phyloP scores from a whole-genome alignment of 2,113 vertebrate species.

The Phrynosoma platyrhinos region DNA sequence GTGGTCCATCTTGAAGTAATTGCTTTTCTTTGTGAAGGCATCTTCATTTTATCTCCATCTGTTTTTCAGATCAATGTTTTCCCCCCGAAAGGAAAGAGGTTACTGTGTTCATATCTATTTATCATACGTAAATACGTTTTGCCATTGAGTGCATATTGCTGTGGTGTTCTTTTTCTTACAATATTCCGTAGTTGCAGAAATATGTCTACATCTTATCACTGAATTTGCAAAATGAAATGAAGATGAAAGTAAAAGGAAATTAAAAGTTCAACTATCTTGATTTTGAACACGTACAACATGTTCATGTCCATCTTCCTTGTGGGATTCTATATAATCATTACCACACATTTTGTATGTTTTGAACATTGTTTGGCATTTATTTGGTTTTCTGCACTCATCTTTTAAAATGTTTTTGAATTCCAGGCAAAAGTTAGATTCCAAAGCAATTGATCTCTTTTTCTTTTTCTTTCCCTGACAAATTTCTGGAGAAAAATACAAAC shows the following conservation, averaged over 20 bases:
- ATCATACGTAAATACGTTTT: neutral
- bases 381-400: neutral
- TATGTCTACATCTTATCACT: neutral
- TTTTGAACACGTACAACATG: neutral
- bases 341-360: neutral
- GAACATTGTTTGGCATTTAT: neutral
- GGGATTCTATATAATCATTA: neutral
- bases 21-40: conserved; percentile 53
- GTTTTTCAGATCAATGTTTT: conserved; percentile 44
- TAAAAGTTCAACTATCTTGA: neutral
- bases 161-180: neutral
- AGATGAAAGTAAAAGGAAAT: accelerated
- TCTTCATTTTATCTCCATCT: conserved; percentile 58
- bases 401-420: neutral
- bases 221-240: neutral
- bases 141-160: neutral
- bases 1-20: conserved; percentile 80
- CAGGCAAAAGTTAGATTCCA: neutral
- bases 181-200: neutral
- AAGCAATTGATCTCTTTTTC: neutral
- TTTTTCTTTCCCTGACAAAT: neutral
- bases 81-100: neutral
- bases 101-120: neutral
- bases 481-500: neutral
- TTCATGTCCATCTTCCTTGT: neutral